These are phyloP conservation scores for Adineta ricciae DNA, from an alignment of 2,888 invertebrate genomes.

Conservation along the genomic window DNA sequence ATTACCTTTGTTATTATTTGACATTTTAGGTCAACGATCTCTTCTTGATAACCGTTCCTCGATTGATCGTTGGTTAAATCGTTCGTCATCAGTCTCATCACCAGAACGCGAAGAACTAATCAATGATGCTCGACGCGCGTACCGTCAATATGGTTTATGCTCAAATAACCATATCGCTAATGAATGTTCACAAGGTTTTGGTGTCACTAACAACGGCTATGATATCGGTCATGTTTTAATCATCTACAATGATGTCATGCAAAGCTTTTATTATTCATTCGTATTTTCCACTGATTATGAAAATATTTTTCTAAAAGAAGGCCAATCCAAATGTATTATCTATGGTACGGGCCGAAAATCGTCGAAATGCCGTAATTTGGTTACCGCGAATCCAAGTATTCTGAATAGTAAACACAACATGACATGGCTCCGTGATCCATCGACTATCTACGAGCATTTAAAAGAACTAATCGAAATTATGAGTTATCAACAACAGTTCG, in stretches of 20 bases:
- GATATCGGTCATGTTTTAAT: neutral
- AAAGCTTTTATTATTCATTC: neutral
- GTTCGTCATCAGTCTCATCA: neutral
- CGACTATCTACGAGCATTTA: constrained; percentile 16
- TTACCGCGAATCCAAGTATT: neutral
- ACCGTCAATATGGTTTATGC: neutral
- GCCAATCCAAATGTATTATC: neutral
- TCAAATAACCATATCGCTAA: neutral
- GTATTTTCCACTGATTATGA: constrained; percentile 6
- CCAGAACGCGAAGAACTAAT: neutral
- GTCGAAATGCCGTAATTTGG: neutral
- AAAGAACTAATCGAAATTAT: constrained; percentile 10
- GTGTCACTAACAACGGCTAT: neutral
- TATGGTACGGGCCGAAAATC: constrained; percentile 20
- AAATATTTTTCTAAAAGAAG: neutral
- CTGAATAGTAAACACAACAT: neutral
- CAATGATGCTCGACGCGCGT: neutral
- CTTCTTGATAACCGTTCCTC: neutral
- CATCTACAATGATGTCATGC: neutral
- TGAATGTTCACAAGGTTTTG: constrained; percentile 12
- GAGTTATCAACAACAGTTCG: neutral
- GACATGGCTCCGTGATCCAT: constrained; percentile 6
- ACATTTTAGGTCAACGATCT: neutral
- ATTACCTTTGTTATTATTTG: neutral
- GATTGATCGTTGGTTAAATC: constrained; percentile 5